Base-by-base conservation (phyloP, 2,113 vertebrate genomes). In the Pan paniscus region DNA sequence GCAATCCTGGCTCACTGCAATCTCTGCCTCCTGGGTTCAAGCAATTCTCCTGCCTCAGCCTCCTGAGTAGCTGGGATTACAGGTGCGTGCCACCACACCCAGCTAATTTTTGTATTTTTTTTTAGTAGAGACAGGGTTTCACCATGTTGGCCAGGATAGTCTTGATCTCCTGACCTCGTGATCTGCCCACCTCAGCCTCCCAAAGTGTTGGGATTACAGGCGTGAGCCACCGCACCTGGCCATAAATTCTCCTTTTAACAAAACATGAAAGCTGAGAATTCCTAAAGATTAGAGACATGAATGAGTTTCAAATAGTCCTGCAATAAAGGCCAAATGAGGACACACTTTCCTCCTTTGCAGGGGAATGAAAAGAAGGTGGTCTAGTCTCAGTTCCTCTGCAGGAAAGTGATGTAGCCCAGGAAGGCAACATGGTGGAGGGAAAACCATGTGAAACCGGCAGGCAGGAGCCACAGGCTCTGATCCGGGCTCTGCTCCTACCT, bases 211-310 rank as follows among this genome's bases (percentile, higher is more conserved):
- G 52, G 52, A 55, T 55, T 55, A 55, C 18, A 55, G 52, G 18
- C 52, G 52, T 55, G 52, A 55, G 6, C 46, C 46, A 46, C 46
- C 46, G 8, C 52, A 55, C 52, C 52, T 55, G 18, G 52, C 52
- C 52, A 81, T 78, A 18, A 76, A 90, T 48, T 90, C 38, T 82
- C 87, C 83, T 84, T 83, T 83, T 50, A 89, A 93, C 22, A 87
- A 93, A 83, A 86, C 16, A 35, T 20, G n/a, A 25, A n/a, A 89
- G 57, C 67, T 83, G 40, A 96, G 52, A 85, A 55, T 59, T 72
- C 57, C 67, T 84, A 78, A 35, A 67, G 23, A 95, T 43, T 38
- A 52, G 43, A 92, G 80, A 83, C 57, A 80, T 11, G 27, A 73
- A 40, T 32, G n/a, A 40, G 73, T 68, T 81, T 91, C 90, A 86